Evolutionary conservation across 2,888 invertebrate genomes (phyloP), one percentile per base, ranked within the genome.

Genomic region (Plagodis dolabraria): DNA sequence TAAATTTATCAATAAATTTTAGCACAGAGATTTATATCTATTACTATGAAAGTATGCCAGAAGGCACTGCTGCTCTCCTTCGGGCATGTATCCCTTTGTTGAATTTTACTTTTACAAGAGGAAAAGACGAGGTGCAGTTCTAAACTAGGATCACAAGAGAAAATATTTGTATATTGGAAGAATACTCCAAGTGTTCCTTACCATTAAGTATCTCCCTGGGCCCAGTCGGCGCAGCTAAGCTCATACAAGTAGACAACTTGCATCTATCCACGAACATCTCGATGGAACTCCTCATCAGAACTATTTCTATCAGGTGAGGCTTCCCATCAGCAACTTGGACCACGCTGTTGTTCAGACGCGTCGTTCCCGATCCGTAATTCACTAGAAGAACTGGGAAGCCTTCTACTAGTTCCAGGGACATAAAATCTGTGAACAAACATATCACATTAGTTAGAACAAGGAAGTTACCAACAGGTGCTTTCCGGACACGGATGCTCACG

Each of bases 291-390:
- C 87, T 89, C 83, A 94, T 94, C 33, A 95, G 94, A 12, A 95
- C 94, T 11, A 99, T 96, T 72, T 98, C 97, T 69, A 99, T 95
- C 53, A 96, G 94, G 85, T 99, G 99, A 74, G 96, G 96, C 70
- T 96, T 95, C 1, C 98, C 98, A 74, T 98, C 97, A 48, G 96
- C 95, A 34, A 99, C 91, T 72, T 95, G 94, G 22, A 96, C 95
- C 33, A 95, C 94, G 57, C 94, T 93, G 79, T 96, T 94, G 79
- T 95, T 95, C 42, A 96, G 92, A 67, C 94, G 94, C 0, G 95
- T 94, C 0, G 97, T 96, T 0, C 98, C 98, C 0, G 96, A 94
- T 0, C 99, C 99, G 79, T 98, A 97, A 90, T 98, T 97, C 6
- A 99, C 95, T 35, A 96, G 94, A 7, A 99, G 91, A 0, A 96